Percentiles rank a stretch among this genome's conserved stretches.
These are phyloP conservation scores for Zosterops lateralis DNA, from an alignment of 2,113 vertebrate genomes.

Conservation along the genomic window DNA sequence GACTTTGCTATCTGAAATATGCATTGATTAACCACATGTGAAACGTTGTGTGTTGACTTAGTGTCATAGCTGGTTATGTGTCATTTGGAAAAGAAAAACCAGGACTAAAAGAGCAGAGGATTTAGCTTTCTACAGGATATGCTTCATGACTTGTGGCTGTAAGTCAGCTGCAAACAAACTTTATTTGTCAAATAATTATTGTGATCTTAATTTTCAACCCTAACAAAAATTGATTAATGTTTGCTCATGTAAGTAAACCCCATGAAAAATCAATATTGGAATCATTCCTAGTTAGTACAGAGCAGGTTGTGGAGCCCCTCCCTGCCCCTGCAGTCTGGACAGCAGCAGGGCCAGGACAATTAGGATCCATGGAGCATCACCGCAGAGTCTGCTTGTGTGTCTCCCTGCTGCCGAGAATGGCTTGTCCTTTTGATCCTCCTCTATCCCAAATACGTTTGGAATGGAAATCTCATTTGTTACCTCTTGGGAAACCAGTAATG, in stretches of 20 bases:
- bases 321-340: neutral
- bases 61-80: neutral
- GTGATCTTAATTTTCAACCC: neutral
- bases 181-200: neutral
- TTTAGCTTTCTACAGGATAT: neutral
- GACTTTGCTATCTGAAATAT: neutral
- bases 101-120: neutral
- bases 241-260: neutral
- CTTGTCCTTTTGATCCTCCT: neutral
- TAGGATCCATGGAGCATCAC: neutral
- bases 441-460: neutral
- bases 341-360: neutral
- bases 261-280: neutral
- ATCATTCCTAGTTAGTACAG: neutral
- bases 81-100: neutral
- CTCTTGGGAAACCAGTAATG: neutral
- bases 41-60: neutral
- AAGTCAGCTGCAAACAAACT: neutral
- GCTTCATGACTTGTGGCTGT: neutral
- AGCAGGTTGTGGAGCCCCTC: neutral
- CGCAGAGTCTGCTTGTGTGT: neutral
- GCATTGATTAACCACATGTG: neutral
- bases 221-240: neutral
- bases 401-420: neutral
- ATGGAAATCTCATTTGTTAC: neutral